Conservation (phyloP, 35 echinoderm and acorn worm species). For the Ptychodera flava region DNA sequence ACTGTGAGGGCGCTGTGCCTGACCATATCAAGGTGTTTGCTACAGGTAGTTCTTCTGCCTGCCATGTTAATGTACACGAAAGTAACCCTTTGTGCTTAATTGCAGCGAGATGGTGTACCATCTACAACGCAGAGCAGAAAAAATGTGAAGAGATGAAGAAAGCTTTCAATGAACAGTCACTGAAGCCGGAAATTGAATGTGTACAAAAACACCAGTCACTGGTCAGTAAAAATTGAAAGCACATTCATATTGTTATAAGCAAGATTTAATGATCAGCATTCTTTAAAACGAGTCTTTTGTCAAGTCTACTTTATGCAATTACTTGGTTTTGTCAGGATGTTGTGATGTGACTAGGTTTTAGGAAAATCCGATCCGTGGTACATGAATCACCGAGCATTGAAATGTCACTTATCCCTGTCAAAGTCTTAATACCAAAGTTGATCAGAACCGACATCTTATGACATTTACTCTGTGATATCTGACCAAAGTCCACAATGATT, state of each 20-base stretch:
- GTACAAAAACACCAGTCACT: neutral
- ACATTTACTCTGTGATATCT: no score
- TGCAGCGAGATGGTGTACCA: slow-evolving; percentile 50
- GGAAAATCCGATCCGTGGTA: neutral
- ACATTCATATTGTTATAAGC: neutral
- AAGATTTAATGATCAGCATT: no score
- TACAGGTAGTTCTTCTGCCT: no score
- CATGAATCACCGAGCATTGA: neutral
- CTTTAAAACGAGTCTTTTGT: neutral
- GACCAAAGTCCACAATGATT: no score
- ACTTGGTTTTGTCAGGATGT: neutral
- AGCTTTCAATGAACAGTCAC: slow-evolving; percentile 4
- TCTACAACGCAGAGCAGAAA: slow-evolving; percentile 20
- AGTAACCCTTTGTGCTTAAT: neutral
- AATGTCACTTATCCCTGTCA: no score
- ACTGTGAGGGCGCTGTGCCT: no score
- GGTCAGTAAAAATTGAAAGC: neutral
- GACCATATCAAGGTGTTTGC: no score
- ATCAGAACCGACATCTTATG: no score
- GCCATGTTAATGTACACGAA: no score
- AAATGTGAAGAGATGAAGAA: slow-evolving; percentile 45
- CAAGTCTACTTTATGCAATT: no score
- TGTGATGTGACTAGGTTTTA: neutral
- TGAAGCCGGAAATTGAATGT: slow-evolving; percentile 7
- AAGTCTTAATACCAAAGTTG: no score